These are phyloP conservation scores for Gonatopus flavifemur DNA, from an alignment of 1,140 invertebrate genomes.

Conservation along the genomic window DNA sequence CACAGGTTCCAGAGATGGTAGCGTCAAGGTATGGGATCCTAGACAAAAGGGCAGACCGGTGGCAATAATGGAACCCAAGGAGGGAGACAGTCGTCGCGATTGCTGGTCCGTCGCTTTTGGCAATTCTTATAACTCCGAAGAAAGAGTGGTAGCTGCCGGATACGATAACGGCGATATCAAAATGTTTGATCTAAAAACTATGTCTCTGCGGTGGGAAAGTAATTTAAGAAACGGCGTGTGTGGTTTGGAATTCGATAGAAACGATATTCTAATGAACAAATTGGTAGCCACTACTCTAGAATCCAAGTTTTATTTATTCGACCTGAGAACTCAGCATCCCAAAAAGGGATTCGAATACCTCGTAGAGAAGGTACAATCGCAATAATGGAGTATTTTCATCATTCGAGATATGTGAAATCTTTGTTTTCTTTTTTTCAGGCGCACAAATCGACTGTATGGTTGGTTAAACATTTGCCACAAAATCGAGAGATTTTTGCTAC, in stretches of 20 bases:
- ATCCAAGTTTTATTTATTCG: conserved; percentile 87
- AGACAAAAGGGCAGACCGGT: conserved; percentile 87
- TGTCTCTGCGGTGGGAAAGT: conserved; percentile 85
- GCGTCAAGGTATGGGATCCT: conserved; percentile 94
- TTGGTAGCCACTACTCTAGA: conserved; percentile 90
- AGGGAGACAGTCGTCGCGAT: conserved; percentile 69
- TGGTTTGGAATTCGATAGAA: conserved; percentile 87
- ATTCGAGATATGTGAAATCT: conserved; percentile 3
- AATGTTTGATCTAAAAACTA: conserved; percentile 87
- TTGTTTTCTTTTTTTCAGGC: conserved; percentile 58
- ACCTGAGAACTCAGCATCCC: conserved; percentile 84
- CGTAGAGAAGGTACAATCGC: conserved; percentile 67
- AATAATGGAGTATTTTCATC: neutral
- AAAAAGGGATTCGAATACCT: conserved; percentile 83
- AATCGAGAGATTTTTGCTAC: conserved; percentile 94
- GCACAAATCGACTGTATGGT: conserved; percentile 86
- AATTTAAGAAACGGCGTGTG: conserved; percentile 95
- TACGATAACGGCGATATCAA: conserved; percentile 98
- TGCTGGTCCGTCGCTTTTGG: conserved; percentile 89
- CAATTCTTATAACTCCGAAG: conserved; percentile 83
- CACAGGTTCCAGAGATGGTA: conserved; percentile 91
- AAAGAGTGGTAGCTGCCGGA: conserved; percentile 84
- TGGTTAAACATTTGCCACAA: conserved; percentile 85
- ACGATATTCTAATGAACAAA: conserved; percentile 96
- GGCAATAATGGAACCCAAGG: conserved; percentile 78